Conservation (phyloP, 2,113 vertebrate genomes). For the Poeciliopsis turrubarensis region DNA sequence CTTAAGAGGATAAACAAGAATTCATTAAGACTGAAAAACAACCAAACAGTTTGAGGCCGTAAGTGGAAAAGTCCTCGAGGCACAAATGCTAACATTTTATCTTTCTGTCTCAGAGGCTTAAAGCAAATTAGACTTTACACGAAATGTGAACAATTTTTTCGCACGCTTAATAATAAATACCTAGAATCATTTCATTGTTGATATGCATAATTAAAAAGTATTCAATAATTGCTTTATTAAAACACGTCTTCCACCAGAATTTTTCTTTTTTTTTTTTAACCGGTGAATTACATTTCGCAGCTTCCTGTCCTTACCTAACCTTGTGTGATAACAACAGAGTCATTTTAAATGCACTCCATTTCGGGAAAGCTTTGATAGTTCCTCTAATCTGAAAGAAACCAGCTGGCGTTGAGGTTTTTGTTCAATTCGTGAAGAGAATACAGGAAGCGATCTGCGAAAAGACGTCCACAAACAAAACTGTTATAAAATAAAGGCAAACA, state of each 20-base stretch:
- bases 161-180: neutral
- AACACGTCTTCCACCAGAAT: neutral
- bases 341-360: neutral
- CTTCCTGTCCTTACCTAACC: neutral
- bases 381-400: constrained; percentile 8
- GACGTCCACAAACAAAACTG: neutral
- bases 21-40: neutral
- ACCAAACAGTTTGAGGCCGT: neutral
- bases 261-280: too few species aligned
- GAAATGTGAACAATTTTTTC: neutral
- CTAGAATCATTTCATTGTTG: neutral
- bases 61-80: neutral
- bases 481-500: neutral
- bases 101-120: neutral
- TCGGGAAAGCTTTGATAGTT: constrained; percentile 9
- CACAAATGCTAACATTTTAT: neutral
- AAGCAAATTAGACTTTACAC: neutral
- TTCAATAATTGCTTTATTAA: neutral
- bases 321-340: neutral
- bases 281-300: too few species aligned
- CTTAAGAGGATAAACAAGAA: neutral
- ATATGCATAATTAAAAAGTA: neutral
- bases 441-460: neutral
- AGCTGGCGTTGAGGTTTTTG: neutral
- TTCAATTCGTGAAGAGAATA: neutral